Conservation (phyloP, 2,888 invertebrate genomes). For the Deilephila elpenor region DNA sequence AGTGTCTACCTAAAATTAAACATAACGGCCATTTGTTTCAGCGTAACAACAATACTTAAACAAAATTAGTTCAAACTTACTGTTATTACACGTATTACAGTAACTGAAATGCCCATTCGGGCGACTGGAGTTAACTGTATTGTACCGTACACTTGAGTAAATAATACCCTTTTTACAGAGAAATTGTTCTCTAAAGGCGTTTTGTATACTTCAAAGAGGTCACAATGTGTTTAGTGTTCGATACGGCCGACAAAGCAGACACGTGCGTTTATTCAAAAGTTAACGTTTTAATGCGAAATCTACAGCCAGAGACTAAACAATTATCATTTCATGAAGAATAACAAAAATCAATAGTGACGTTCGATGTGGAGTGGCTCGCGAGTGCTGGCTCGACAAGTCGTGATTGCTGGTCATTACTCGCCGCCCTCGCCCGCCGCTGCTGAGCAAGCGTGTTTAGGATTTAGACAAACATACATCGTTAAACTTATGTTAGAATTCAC, state of each 20-base stretch:
- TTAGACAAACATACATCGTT: background rate
- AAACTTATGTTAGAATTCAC: background rate
- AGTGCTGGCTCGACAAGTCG: constrained; percentile 43
- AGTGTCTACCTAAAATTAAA: constrained; percentile 1
- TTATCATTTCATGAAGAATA: constrained; percentile 62
- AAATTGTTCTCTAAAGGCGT: constrained; percentile 51
- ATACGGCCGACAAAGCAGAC: constrained; percentile 54
- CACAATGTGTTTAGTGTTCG: constrained; percentile 50
- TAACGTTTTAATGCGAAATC: constrained; percentile 66
- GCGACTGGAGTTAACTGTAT: constrained; percentile 36
- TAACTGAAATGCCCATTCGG: constrained; percentile 45
- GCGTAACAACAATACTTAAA: constrained; percentile 38
- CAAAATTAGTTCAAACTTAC: constrained; percentile 45
- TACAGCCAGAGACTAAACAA: constrained; percentile 50
- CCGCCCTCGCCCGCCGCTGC: background rate
- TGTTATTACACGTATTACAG: constrained; percentile 46
- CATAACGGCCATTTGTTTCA: constrained; percentile 33
- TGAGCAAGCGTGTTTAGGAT: background rate
- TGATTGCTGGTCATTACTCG: constrained; percentile 26
- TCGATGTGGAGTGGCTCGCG: constrained; percentile 32
- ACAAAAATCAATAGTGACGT: constrained; percentile 63
- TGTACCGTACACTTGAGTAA: constrained; percentile 54
- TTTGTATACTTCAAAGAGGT: constrained; percentile 56
- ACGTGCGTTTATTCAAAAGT: constrained; percentile 63
- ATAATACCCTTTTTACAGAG: constrained; percentile 58